Conservation (phyloP, 1,140 invertebrate species). For the Cydia pomonella region DNA sequence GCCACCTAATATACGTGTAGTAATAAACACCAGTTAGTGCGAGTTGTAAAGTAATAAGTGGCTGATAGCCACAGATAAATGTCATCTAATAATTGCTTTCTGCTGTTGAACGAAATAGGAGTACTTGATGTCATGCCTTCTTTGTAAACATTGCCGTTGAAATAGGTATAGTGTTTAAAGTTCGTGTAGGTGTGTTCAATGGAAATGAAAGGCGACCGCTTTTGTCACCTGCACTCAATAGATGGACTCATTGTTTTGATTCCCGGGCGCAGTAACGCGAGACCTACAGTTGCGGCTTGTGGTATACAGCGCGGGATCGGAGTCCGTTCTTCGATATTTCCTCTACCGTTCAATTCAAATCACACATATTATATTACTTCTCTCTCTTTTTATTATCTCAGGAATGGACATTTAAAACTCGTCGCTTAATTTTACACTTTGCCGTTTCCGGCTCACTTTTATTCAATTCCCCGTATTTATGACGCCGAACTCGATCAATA, state of each 20-base stretch:
- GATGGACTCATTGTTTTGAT: constrained; percentile 62
- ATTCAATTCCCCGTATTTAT: constrained; percentile 47
- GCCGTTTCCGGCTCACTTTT: constrained; percentile 39
- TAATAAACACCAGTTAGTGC: constrained; percentile 35
- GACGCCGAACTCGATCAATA: constrained; percentile 57
- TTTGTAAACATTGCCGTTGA: not conserved
- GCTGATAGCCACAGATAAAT: constrained; percentile 24
- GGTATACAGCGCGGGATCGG: constrained; percentile 35
- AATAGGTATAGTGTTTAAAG: not conserved
- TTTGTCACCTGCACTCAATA: constrained; percentile 50
- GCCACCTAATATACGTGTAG: constrained; percentile 31
- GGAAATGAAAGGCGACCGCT: constrained; percentile 29
- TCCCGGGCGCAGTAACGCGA: constrained; percentile 49
- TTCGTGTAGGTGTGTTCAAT: constrained; percentile 1
- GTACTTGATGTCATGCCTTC: not conserved
- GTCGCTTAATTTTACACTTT: constrained; percentile 33
- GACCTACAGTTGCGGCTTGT: constrained; percentile 42
- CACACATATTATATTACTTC: constrained; percentile 18
- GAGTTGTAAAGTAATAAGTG: constrained; percentile 24
- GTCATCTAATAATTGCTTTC: constrained; percentile 25
- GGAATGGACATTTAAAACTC: constrained; percentile 23
- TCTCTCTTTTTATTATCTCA: constrained; percentile 5
- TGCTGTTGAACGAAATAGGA: not conserved
- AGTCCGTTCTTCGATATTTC: constrained; percentile 35
- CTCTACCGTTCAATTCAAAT: constrained; percentile 27